phyloP scores from a whole-genome alignment of 2,888 invertebrate genomes.

The Schizaphis graminum region DNA sequence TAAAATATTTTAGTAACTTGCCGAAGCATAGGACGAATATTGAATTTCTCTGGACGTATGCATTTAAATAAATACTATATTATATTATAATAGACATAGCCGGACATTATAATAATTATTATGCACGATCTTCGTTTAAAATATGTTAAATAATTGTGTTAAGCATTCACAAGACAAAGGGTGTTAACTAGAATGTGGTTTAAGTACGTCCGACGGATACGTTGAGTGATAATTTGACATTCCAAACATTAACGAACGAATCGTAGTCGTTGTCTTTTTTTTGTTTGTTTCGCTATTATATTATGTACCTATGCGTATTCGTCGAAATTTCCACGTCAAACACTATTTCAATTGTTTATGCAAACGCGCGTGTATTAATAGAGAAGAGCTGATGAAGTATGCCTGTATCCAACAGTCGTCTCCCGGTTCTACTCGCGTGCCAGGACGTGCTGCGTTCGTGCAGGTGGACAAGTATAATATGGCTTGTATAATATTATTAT shows the following conservation, averaged over 20 bases:
- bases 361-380: neutral
- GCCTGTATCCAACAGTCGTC: neutral
- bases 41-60: neutral
- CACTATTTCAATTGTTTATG: slow-evolving; percentile 30
- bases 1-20: neutral
- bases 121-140: slow-evolving; percentile 23
- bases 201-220: neutral
- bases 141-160: slow-evolving; percentile 18
- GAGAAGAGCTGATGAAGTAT: neutral
- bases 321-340: slow-evolving; percentile 17
- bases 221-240: slow-evolving; percentile 36
- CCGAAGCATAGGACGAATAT: neutral
- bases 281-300: neutral
- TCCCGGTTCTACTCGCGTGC: neutral
- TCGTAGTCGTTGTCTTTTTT: neutral
- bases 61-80: neutral
- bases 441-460: neutral
- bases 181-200: slow-evolving; percentile 36
- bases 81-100: neutral
- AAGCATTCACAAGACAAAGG: neutral
- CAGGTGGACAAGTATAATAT: neutral
- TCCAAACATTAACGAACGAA: slow-evolving; percentile 5
- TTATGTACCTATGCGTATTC: neutral
- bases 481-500: neutral
- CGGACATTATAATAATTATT: neutral